Evolutionary conservation across 1,140 invertebrate genomes (phyloP).

Genomic region (Sinonovacula constricta): DNA sequence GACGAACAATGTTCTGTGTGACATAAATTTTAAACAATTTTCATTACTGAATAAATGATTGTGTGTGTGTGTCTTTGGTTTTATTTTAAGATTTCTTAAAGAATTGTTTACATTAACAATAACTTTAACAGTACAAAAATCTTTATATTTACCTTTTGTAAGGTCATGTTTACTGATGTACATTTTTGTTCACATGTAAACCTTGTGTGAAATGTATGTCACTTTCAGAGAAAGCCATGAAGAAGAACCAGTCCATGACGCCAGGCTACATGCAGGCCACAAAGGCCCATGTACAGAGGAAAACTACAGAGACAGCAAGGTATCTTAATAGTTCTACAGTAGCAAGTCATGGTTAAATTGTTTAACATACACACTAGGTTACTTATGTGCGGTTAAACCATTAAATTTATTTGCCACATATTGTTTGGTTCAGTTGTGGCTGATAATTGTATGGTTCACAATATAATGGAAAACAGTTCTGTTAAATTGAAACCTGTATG

Average conservation of each 20-base stretch:
- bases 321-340: conserved; percentile 6
- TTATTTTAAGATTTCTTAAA: not conserved
- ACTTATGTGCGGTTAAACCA: not conserved
- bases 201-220: too few relatives aligned
- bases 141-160: too few relatives aligned
- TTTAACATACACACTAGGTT: not conserved
- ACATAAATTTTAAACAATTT: too few relatives aligned
- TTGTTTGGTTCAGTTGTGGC: not conserved
- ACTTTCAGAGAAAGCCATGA: conserved; percentile 19
- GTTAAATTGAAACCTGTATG: not conserved
- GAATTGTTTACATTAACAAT: not conserved
- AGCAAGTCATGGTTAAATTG: not conserved
- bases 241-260: conserved; percentile 8
- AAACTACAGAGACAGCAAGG: conserved; percentile 5
- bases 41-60: too few relatives aligned
- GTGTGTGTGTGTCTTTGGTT: too few relatives aligned
- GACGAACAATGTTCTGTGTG: too few relatives aligned
- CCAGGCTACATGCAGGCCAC: conserved; percentile 61
- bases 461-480: conserved; percentile 27
- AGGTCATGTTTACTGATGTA: too few relatives aligned
- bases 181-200: too few relatives aligned
- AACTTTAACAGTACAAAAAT: too few relatives aligned
- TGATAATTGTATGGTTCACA: conserved; percentile 24
- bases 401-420: conserved; percentile 32
- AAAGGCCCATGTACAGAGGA: conserved; percentile 51